Evolutionary conservation across 2,888 invertebrate genomes (phyloP).

Genomic region (Drosophila macrospina): DNA sequence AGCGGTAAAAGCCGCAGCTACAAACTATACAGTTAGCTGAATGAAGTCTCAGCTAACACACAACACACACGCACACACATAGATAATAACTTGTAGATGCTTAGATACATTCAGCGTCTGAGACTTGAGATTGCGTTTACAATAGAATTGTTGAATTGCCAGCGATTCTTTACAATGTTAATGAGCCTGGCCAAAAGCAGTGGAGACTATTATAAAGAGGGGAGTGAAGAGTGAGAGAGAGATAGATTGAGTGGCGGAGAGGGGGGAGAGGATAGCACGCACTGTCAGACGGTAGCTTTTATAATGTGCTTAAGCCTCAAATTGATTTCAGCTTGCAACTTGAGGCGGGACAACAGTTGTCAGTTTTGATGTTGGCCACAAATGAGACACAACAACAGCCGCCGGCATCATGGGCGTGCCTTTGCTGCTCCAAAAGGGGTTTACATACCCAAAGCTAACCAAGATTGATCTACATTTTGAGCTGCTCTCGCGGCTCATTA

Average conservation of each 20-base stretch:
- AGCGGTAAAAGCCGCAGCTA: constrained; percentile 86
- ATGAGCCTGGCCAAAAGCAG: constrained; percentile 48
- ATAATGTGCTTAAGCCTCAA: constrained; percentile 41
- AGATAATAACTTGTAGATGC: constrained; percentile 22
- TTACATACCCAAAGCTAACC: constrained; percentile 28
- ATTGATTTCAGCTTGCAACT: constrained; percentile 43
- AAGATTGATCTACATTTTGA: constrained; percentile 73
- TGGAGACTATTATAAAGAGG: too few relatives aligned
- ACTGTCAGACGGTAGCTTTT: constrained; percentile 9
- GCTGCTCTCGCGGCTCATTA: constrained; percentile 63
- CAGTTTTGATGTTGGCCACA: constrained; percentile 51
- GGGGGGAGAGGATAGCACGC: not conserved
- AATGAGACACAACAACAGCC: constrained; percentile 36
- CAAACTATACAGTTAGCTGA: constrained; percentile 85
- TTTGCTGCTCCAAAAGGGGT: constrained; percentile 24
- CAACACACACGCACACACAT: constrained; percentile 22
- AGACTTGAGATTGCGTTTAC: constrained; percentile 38
- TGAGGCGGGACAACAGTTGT: constrained; percentile 49
- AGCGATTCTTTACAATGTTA: constrained; percentile 56
- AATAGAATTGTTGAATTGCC: constrained; percentile 59
- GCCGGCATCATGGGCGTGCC: constrained; percentile 36
- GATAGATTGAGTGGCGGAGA: not conserved
- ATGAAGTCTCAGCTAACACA: constrained; percentile 51
- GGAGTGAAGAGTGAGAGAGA: too few relatives aligned
- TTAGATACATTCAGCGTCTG: constrained; percentile 26